Percentiles rank a stretch among this genome's conserved stretches.
Evolutionary conservation across 2,888 invertebrate genomes (phyloP).

Genomic region (Metopia argyrocephala): DNA sequence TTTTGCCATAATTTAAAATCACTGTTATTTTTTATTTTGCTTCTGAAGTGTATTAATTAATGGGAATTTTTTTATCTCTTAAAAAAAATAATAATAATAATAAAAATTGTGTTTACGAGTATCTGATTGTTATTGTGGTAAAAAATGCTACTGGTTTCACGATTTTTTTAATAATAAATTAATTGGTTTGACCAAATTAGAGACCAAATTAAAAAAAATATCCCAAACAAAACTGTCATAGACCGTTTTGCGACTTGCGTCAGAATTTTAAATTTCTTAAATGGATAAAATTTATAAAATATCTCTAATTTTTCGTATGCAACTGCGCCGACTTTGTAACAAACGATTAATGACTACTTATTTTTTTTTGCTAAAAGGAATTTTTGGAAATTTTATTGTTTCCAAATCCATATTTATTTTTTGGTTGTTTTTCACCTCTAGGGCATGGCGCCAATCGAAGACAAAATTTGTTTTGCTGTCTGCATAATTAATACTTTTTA

Average conservation of each 20-base stretch:
- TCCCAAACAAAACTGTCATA: background rate
- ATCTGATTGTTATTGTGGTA: background rate
- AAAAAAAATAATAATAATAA: background rate
- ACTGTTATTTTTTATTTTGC: background rate
- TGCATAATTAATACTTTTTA: background rate
- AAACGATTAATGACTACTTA: background rate
- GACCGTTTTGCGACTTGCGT: background rate
- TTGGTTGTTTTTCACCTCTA: background rate
- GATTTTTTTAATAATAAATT: background rate
- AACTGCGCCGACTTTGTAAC: slow-evolving; percentile 19
- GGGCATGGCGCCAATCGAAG: slow-evolving; percentile 10
- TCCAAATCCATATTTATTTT: background rate
- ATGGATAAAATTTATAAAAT: background rate
- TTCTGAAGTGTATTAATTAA: background rate
- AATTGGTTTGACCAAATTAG: background rate
- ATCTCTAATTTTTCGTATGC: slow-evolving; percentile 11
- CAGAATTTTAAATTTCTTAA: slow-evolving; percentile 18
- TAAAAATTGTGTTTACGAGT: too few relatives aligned
- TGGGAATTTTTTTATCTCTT: slow-evolving; percentile 10
- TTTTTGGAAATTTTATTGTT: slow-evolving; percentile 15
- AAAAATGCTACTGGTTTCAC: slow-evolving; percentile 54
- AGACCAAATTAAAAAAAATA: too few relatives aligned
- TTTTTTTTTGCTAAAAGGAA: background rate
- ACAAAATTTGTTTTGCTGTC: background rate
- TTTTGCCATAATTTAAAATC: slow-evolving; percentile 12